These are phyloP conservation scores for Catharus ustulatus DNA, from an alignment of 2,797 vertebrate species.

Conservation along the genomic window DNA sequence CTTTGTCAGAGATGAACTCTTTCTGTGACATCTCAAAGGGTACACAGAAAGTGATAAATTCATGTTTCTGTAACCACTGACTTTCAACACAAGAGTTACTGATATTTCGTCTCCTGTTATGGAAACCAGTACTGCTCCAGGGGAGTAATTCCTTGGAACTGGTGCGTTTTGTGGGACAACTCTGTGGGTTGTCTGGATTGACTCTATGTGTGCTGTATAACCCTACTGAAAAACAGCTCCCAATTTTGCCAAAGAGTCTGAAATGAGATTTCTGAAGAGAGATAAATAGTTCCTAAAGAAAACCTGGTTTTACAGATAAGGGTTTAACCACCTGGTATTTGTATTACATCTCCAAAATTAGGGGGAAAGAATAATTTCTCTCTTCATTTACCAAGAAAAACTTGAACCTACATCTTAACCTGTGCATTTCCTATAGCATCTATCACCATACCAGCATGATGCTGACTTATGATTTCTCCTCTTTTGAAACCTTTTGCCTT, in stretches of 20 bases:
- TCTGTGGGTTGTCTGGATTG: neutral
- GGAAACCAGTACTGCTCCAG: neutral
- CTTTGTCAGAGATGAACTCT: neutral
- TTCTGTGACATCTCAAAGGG: neutral
- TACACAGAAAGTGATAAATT: neutral
- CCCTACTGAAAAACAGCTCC: neutral
- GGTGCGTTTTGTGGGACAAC: neutral
- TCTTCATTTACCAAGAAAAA: neutral
- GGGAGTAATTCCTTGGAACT: neutral
- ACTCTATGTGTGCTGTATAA: neutral
- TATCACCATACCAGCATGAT: neutral
- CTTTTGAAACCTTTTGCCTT: neutral
- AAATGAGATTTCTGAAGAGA: neutral
- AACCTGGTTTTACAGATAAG: neutral
- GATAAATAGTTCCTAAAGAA: neutral
- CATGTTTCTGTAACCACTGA: neutral
- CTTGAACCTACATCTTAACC: neutral
- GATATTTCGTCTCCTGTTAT: neutral
- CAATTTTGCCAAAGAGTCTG: neutral
- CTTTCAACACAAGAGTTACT: neutral
- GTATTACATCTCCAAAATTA: neutral
- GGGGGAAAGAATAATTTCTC: neutral
- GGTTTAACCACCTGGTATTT: neutral
- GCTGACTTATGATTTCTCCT: neutral
- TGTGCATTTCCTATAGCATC: neutral